A percentile compares a stretch with the other conserved stretches of the same genome.
phyloP scores from a whole-genome alignment of 2,888 invertebrate species.

The Chrysolina haemoptera region DNA sequence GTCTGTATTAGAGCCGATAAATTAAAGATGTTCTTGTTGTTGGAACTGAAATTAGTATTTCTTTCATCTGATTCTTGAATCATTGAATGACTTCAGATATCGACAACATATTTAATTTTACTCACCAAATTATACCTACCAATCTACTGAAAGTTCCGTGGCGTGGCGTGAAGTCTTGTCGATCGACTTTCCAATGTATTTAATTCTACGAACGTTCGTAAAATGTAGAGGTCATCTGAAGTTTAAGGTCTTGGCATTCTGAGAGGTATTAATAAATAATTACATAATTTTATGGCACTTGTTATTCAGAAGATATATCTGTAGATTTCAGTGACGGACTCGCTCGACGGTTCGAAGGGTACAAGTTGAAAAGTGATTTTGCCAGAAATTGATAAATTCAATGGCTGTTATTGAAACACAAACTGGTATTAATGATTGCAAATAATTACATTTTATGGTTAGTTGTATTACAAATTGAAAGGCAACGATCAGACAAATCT shows the following conservation, averaged over 20 bases:
- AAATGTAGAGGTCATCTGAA: constrained; percentile 1
- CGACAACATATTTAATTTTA: not conserved
- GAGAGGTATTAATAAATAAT: not conserved
- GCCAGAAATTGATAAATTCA: too few relatives aligned
- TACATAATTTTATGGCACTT: constrained; percentile 13
- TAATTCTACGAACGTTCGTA: not conserved
- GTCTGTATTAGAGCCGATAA: too few relatives aligned
- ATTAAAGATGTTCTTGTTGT: too few relatives aligned
- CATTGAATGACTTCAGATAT: too few relatives aligned
- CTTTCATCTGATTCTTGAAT: too few relatives aligned
- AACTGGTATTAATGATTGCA: too few relatives aligned
- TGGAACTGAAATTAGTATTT: too few relatives aligned
- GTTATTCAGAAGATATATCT: not conserved
- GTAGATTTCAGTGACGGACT: not conserved
- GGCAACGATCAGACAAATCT: too few relatives aligned
- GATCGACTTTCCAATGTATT: not conserved
- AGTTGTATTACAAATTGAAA: too few relatives aligned
- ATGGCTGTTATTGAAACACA: too few relatives aligned
- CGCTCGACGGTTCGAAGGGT: not conserved
- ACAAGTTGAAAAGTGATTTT: too few relatives aligned
- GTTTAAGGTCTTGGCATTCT: constrained; percentile 11
- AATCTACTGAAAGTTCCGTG: not conserved
- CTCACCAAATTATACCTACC: constrained; percentile 10
- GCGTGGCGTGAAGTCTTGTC: not conserved
- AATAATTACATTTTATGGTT: too few relatives aligned